Evolutionary conservation across 2,888 invertebrate genomes (phyloP), one percentile per base, ranked within the genome.

Genomic region (Leptinotarsa rubiginosa): DNA sequence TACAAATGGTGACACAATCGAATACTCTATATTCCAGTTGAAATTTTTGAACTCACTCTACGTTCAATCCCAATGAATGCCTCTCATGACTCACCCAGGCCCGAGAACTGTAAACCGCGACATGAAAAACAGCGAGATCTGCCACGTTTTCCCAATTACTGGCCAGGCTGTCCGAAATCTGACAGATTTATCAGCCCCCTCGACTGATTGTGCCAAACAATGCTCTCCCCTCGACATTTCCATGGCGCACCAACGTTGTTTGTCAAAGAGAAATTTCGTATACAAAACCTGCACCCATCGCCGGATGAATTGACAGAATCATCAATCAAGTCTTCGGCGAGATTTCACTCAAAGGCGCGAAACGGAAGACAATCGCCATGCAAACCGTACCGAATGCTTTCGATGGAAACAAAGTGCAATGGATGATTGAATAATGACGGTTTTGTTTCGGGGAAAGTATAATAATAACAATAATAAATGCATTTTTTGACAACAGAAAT

Each of bases 231-330:
- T 56, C 13, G 22, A 15, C 22, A 22, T 22, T 59, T 25, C 62
- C 31, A 41, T 16, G 31, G 56, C 54, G 68, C 49, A 47, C 47
- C n/a, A 5, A 54, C 41, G 56, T 56, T 16, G 56, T 56, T 56
- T 56, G 56, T 69, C 69, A 56, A 69, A 56, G 56, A 20, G 20
- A 56, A 69, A 69, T 69, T 69, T 52, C 69, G 20, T 47, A 69
- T 49, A 69, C 69, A 69, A 69, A 69, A 68, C 47, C 69, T 41
- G 47, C 20, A 41, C 68, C 31, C 18, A n/a, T 49, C 49, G 18
- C 22, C 65, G 65, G 68, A 68, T 18, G 52, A n/a, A 56, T 69
- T 16, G 69, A 41, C 69, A 69, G 31, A 47, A 56, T 69, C 69
- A 69, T 69, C 69, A 69, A 69, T 69, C 69, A 69, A 47, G 56